A percentile compares a stretch with the other conserved stretches of the same genome.
phyloP scores from a whole-genome alignment of 2,797 vertebrate species.

The Alca torda region DNA sequence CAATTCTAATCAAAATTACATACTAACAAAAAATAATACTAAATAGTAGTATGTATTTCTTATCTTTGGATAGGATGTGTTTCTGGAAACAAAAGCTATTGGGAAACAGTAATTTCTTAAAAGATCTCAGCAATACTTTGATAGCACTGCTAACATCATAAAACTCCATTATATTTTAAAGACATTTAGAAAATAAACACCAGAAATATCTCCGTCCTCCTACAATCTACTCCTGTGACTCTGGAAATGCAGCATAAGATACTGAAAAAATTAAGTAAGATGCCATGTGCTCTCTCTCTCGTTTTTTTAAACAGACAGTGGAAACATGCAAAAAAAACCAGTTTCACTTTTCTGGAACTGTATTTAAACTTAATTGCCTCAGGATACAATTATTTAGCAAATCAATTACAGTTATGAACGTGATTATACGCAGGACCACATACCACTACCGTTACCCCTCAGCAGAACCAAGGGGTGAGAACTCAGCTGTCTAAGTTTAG shows the following conservation, averaged over 20 bases:
- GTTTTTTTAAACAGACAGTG: not conserved
- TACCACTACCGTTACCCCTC: not conserved
- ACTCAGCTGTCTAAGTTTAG: not conserved
- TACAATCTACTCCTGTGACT: not conserved
- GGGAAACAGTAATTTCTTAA: not conserved
- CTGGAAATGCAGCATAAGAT: not conserved
- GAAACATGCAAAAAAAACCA: not conserved
- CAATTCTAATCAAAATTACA: not conserved
- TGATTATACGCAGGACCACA: not conserved
- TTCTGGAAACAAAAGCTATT: not conserved
- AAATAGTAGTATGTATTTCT: not conserved
- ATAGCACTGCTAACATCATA: not conserved
- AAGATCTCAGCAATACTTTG: not conserved
- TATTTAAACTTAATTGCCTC: not conserved
- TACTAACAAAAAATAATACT: not conserved
- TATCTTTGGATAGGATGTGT: not conserved
- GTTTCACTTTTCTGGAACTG: not conserved
- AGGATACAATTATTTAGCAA: not conserved
- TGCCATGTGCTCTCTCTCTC: accelerated
- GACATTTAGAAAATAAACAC: not conserved
- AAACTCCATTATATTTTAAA: not conserved
- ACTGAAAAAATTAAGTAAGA: not conserved
- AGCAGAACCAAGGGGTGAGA: not conserved
- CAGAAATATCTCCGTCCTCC: not conserved
- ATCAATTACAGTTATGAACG: not conserved